Evolutionary conservation across 2,113 vertebrate genomes (phyloP).

Genomic region (Struthio camelus): DNA sequence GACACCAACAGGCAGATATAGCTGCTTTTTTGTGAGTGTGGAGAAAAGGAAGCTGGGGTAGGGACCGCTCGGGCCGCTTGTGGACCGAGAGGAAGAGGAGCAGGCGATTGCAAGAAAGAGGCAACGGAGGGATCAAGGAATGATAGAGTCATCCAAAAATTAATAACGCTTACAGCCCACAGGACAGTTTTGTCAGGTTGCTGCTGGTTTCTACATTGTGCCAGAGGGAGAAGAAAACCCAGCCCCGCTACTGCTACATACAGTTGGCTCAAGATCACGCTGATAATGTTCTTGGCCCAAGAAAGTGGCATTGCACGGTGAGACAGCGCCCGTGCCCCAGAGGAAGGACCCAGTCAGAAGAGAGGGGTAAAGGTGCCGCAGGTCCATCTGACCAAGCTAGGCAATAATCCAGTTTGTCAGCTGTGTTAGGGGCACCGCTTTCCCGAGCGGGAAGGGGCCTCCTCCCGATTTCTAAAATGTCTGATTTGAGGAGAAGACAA

Average conservation of each 20-base stretch:
- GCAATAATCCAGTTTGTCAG: fast-evolving
- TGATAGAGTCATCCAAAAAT: neutral
- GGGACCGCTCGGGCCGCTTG: fast-evolving
- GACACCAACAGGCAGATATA: fast-evolving
- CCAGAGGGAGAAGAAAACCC: too few relatives aligned
- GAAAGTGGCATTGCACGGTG: fast-evolving
- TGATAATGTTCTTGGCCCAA: neutral
- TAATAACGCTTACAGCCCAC: neutral
- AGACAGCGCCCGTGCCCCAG: neutral
- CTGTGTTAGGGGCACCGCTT: neutral
- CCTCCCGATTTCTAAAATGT: neutral
- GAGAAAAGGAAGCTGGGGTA: neutral
- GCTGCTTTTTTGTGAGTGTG: neutral
- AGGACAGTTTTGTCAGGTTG: neutral
- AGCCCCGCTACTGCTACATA: neutral
- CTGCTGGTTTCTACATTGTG: neutral
- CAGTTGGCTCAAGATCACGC: neutral
- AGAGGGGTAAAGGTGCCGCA: neutral
- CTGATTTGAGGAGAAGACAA: neutral
- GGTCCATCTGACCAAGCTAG: neutral
- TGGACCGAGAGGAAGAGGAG: neutral
- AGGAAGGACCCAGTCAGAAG: neutral
- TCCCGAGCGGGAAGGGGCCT: neutral
- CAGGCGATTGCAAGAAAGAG: neutral
- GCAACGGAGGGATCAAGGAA: neutral